A percentile compares a stretch with the other conserved stretches of the same genome.
phyloP scores from a whole-genome alignment of 1,140 invertebrate species.

The Drosophila pectinifera region DNA sequence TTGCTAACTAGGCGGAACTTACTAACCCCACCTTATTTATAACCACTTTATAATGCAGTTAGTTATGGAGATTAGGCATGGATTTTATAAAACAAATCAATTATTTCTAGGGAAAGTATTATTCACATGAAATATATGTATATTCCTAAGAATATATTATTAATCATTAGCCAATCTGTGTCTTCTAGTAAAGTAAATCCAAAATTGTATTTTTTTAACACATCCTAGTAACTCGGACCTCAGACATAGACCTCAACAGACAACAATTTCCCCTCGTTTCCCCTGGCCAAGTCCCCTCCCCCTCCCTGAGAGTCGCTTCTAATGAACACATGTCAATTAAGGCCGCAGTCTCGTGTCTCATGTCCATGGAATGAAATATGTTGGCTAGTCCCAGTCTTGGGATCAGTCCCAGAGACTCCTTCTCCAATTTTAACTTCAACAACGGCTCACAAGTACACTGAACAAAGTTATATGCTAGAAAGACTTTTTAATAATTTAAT shows the following conservation, averaged over 20 bases:
- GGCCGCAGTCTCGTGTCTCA: constrained; percentile 41
- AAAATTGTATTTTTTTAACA: not conserved
- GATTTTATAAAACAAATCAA: not conserved
- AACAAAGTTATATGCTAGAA: not conserved
- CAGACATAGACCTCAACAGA: not conserved
- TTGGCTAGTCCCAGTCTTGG: constrained; percentile 28
- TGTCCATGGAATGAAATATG: constrained; percentile 55
- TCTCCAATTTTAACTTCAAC: constrained; percentile 33
- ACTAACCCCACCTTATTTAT: too few species aligned
- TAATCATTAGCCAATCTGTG: not conserved
- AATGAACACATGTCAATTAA: constrained; percentile 83
- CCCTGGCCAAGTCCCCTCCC: constrained; percentile 13
- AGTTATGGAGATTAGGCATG: not conserved
- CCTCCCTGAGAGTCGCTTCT: constrained; percentile 41
- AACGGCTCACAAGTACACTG: constrained; percentile 1
- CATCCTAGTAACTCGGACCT: not conserved
- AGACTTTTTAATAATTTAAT: too few species aligned
- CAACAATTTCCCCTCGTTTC: not conserved
- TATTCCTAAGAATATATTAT: too few species aligned
- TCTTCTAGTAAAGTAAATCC: not conserved
- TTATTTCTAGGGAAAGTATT: not conserved
- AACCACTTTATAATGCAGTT: not conserved
- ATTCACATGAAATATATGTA: too few species aligned
- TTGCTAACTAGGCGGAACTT: not conserved
- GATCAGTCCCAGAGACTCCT: constrained; percentile 33